Conservation (phyloP, 2,113 vertebrate species). For the Thinocorus orbignyianus region DNA sequence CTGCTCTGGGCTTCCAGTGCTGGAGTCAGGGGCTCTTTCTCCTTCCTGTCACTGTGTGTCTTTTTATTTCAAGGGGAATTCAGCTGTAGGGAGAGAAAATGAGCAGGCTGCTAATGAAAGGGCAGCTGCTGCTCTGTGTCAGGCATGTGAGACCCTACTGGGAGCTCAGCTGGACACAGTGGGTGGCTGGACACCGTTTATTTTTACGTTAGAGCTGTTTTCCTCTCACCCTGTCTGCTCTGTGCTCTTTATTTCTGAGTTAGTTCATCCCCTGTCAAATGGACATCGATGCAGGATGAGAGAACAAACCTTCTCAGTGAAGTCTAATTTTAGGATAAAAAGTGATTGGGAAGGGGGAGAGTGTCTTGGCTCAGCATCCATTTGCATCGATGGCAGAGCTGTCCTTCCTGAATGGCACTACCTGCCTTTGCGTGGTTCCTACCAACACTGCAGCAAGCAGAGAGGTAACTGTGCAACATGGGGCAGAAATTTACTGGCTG, state of each 20-base stretch:
- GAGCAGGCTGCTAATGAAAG: slow-evolving; percentile 53
- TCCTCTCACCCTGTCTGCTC: slow-evolving; percentile 34
- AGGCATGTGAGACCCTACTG: neutral
- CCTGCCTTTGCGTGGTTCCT: neutral
- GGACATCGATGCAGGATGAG: neutral
- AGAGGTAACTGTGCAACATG: accelerated
- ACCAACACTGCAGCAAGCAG: neutral
- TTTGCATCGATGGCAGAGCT: neutral
- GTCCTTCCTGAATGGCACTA: neutral
- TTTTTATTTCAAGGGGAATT: slow-evolving; percentile 15
- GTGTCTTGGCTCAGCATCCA: neutral
- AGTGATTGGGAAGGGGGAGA: too few species aligned
- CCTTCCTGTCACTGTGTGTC: slow-evolving; percentile 38
- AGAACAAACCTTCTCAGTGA: neutral
- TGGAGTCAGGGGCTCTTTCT: neutral
- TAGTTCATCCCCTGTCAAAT: slow-evolving; percentile 28
- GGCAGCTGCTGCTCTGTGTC: slow-evolving; percentile 56
- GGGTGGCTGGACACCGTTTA: slow-evolving; percentile 53
- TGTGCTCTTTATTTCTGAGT: slow-evolving; percentile 23
- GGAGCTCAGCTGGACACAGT: slow-evolving; percentile 45
- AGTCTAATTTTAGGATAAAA: slow-evolving; percentile 9
- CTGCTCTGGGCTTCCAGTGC: neutral
- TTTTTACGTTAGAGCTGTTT: slow-evolving; percentile 54
- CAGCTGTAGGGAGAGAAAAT: slow-evolving; percentile 33
- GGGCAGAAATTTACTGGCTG: neutral